A percentile compares a stretch with the other conserved stretches of the same genome.
Conservation (phyloP, 1,140 invertebrate genomes). For the Idris sp. region DNA sequence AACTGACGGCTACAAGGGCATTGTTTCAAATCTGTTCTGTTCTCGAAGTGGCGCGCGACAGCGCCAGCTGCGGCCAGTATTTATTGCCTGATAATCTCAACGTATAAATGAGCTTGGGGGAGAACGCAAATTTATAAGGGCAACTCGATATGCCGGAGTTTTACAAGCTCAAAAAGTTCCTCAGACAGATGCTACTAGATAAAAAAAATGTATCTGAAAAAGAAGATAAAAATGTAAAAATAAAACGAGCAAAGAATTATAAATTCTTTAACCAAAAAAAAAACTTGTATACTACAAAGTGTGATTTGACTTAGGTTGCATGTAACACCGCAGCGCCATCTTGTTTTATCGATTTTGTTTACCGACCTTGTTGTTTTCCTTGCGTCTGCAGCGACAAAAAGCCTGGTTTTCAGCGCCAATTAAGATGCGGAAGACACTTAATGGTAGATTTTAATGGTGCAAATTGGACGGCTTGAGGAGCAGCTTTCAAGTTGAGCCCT, state of each 20-base stretch:
- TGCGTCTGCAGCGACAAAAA: slow-evolving; percentile 46
- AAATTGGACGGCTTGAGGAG: slow-evolving; percentile 8
- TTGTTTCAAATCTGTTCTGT: slow-evolving; percentile 45
- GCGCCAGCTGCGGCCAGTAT: slow-evolving; percentile 49
- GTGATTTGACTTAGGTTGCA: no score
- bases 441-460: slow-evolving; percentile 22
- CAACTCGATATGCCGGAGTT: slow-evolving; percentile 30
- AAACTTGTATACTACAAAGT: no score
- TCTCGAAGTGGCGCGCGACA: slow-evolving; percentile 38
- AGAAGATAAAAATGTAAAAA: no score
- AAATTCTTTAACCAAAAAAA: no score
- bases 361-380: slow-evolving; percentile 36
- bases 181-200: no score
- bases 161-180: slow-evolving; percentile 22
- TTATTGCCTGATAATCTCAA: slow-evolving; percentile 59
- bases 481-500: no score
- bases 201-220: slow-evolving; percentile 28
- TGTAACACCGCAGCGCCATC: slow-evolving; percentile 51
- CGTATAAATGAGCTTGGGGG: slow-evolving; percentile 53
- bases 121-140: slow-evolving; percentile 46
- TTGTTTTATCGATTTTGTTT: slow-evolving; percentile 59
- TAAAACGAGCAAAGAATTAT: no score
- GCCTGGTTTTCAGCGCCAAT: slow-evolving; percentile 48
- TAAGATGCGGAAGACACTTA: slow-evolving; percentile 32
- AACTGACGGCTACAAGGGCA: no score